phyloP scores from a whole-genome alignment of 2,888 invertebrate species.

The Aporophyla lueneburgensis region DNA sequence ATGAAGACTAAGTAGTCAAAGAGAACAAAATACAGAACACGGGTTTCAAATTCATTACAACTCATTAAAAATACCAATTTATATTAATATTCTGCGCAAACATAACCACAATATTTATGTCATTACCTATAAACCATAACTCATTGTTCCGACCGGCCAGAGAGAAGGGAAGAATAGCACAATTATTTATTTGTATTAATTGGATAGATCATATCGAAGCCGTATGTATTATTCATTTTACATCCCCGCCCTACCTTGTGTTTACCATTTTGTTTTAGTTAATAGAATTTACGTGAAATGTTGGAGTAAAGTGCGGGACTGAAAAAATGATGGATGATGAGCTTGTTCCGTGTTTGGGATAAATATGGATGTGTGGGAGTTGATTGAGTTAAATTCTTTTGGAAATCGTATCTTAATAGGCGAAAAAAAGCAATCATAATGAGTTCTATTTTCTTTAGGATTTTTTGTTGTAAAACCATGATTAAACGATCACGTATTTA shows the following conservation, averaged over 20 bases:
- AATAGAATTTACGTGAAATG: constrained; percentile 59
- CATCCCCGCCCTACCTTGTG: constrained; percentile 43
- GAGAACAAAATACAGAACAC: not conserved
- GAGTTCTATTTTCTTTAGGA: rapidly evolving
- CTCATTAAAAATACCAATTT: not conserved
- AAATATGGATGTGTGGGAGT: not conserved
- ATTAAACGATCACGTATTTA: not conserved
- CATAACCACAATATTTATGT: constrained; percentile 33
- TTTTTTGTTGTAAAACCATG: not conserved
- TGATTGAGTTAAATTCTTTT: constrained; percentile 6
- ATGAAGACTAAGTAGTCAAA: not conserved
- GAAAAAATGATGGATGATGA: constrained; percentile 30
- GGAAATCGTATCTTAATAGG: not conserved
- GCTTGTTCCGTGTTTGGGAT: not conserved
- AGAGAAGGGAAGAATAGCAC: constrained; percentile 72
- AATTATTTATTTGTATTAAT: constrained; percentile 76
- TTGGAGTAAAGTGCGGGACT: constrained; percentile 5
- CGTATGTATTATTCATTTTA: constrained; percentile 63
- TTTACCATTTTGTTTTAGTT: constrained; percentile 54
- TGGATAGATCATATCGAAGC: constrained; percentile 65
- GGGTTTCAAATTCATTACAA: not conserved
- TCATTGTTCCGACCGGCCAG: constrained; percentile 42
- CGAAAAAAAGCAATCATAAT: not conserved
- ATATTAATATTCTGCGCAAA: constrained; percentile 34
- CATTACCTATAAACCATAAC: constrained; percentile 30